phyloP scores from a whole-genome alignment of 2,113 vertebrate genomes.

The Aepyceros melampus region DNA sequence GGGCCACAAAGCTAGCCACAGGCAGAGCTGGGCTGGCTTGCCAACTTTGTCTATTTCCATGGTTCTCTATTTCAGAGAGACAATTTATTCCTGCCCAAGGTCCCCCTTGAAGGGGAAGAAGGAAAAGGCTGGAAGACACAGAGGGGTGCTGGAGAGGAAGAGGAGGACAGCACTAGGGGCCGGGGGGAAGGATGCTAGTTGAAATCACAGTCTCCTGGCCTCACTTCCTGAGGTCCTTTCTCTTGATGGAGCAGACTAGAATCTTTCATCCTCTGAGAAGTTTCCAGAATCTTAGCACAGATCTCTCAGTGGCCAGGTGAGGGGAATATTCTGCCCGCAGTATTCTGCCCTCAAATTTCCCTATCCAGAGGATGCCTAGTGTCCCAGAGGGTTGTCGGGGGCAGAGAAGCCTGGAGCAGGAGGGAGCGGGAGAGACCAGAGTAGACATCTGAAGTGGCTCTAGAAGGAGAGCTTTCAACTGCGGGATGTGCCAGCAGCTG shows the following conservation, averaged over 20 bases:
- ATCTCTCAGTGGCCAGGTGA: background rate
- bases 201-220: background rate
- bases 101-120: background rate
- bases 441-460: background rate
- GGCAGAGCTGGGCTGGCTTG: background rate
- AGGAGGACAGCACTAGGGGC: background rate
- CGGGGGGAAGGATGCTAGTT: background rate
- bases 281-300: background rate
- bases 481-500: rapidly evolving
- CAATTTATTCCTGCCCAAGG: background rate
- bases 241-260: background rate
- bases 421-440: background rate
- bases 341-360: background rate
- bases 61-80: background rate
- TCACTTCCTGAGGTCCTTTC: background rate
- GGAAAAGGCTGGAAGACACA: background rate
- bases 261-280: background rate
- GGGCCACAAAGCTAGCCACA: background rate
- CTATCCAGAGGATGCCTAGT: background rate
- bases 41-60: background rate
- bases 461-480: background rate
- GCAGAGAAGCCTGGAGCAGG: background rate
- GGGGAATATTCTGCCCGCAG: background rate
- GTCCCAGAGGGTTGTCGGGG: background rate
- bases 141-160: background rate